A percentile compares a stretch with the other conserved stretches of the same genome.
These are phyloP conservation scores for Beaufortia kweichowensis DNA, from an alignment of 2,113 vertebrate species.

Conservation along the genomic window DNA sequence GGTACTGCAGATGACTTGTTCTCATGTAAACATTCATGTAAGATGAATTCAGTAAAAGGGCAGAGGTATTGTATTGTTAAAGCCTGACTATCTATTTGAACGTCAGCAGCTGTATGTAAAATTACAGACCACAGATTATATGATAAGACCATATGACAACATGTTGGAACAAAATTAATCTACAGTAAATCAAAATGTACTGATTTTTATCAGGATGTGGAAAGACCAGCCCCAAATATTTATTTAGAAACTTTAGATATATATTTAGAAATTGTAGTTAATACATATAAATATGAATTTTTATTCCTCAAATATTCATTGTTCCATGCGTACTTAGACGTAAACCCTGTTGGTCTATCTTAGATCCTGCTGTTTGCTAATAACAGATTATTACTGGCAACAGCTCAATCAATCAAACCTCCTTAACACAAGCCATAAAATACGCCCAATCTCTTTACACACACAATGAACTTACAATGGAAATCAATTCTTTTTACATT, in stretches of 20 bases:
- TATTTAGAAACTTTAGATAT: too few species aligned
- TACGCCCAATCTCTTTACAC: slow-evolving; percentile 2
- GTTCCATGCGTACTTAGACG: too few species aligned
- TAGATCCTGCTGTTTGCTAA: neutral
- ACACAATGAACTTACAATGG: neutral
- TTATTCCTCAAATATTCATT: neutral
- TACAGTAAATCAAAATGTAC: slow-evolving; percentile 8
- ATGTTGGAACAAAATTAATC: neutral
- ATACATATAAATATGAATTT: too few species aligned
- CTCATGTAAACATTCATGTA: too few species aligned
- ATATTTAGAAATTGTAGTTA: too few species aligned
- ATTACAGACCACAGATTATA: neutral
- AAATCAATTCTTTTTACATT: slow-evolving; percentile 24
- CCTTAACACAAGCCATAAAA: slow-evolving; percentile 11
- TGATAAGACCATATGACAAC: neutral
- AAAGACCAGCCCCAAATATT: neutral
- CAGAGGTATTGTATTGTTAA: too few species aligned
- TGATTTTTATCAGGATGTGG: too few species aligned
- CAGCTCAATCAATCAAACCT: slow-evolving; percentile 11
- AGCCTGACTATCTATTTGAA: too few species aligned
- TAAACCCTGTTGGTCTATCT: neutral
- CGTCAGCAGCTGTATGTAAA: neutral
- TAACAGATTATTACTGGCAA: neutral
- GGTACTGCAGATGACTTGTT: neutral
- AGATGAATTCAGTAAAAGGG: too few species aligned